Base-by-base conservation (phyloP, 2,113 vertebrate genomes). In the Aplodontia rufa region DNA sequence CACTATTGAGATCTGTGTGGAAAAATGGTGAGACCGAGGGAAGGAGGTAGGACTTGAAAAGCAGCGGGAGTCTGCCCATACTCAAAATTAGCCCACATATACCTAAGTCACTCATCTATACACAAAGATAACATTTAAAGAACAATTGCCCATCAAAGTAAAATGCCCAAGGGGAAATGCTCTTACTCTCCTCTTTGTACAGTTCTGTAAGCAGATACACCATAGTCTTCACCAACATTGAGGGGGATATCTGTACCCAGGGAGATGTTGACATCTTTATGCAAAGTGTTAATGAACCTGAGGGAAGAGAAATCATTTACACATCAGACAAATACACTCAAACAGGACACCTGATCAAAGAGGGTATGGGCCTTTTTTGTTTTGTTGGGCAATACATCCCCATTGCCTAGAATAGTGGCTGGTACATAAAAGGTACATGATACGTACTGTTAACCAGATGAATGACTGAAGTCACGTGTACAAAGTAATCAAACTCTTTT, bases 281-380 rank as follows among this genome's bases (percentile, higher is more conserved):
- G 93, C 90, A 98, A 97, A 30, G 98, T 98, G 96, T 99, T 99
- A 92, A 99, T 91, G 96, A 99, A 99, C 97, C 99, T 99, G 98
- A 87, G 53, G 30, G 40, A 20, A 95, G 47, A 97, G 37, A 85
- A 60, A 95, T 72, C 42, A 62, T 93, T 83, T 80, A 93, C 22
- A 91, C 3, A 79, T 95, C 3, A 95, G 76, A 94, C 28, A 97
- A 71, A 91, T 40, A 24, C 28, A 91, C 28, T 19, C 28, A 83
- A 93, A 92, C 20, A 83, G 71, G 19, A 30, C 32, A 58, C 35
- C 66, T 66, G 40, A 51, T 78, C 42, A 87, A 86, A 74, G 40
- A 40, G 47, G 68, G 3, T 45, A 72, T 74, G 30, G 14, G 9
- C 6, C 32, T 83, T 78, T 58, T 64, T 51, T 71, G 10, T 53